phyloP scores from a whole-genome alignment of 2,797 vertebrate genomes.

The Psittacula echo region DNA sequence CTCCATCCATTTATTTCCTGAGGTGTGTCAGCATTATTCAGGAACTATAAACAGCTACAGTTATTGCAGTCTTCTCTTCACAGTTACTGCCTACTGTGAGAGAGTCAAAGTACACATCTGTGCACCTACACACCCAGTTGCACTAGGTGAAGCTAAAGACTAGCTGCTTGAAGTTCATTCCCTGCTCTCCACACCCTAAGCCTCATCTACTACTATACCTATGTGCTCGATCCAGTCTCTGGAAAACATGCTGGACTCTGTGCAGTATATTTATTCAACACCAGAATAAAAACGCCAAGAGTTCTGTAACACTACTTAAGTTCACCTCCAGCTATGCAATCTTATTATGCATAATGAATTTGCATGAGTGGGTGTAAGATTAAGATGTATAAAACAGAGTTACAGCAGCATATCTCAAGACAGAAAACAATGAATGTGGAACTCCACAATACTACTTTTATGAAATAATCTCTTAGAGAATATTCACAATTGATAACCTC shows the following conservation, averaged over 20 bases:
- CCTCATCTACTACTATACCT: neutral
- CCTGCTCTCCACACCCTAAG: conserved; percentile 26
- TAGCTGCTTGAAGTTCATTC: conserved; percentile 33
- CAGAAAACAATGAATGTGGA: neutral
- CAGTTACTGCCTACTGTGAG: neutral
- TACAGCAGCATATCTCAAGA: neutral
- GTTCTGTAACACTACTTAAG: neutral
- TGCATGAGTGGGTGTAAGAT: neutral
- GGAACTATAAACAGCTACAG: neutral
- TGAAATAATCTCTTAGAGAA: neutral
- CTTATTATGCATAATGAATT: neutral
- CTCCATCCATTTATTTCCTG: neutral
- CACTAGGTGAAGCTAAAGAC: conserved; percentile 1
- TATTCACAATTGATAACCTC: neutral
- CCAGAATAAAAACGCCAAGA: neutral
- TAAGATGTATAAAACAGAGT: neutral
- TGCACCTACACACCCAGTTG: conserved; percentile 36
- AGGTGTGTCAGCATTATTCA: neutral
- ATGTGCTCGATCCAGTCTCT: neutral
- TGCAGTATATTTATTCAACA: neutral
- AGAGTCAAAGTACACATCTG: conserved; percentile 46
- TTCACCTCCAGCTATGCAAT: neutral
- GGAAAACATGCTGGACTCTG: neutral
- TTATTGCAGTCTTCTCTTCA: conserved; percentile 25
- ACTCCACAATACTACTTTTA: neutral